Conservation (phyloP, 53 echinoderm and acorn worm species). For the Temnopleurus reevesii region DNA sequence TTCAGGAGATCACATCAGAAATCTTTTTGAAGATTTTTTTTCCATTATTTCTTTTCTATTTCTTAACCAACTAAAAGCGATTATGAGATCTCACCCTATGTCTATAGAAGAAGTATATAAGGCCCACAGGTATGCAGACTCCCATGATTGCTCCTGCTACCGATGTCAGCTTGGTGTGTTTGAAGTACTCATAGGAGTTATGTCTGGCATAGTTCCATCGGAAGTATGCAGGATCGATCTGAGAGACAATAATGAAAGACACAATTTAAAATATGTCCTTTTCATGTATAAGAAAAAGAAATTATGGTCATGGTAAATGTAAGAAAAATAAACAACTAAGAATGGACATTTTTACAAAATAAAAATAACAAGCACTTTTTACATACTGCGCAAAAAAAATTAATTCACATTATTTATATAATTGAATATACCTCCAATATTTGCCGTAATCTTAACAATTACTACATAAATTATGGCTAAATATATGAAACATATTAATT, state of each 20-base stretch:
- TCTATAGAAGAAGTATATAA: slow-evolving; percentile 42
- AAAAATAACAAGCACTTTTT: too few species aligned
- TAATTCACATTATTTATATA: too few species aligned
- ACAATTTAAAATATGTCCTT: neutral
- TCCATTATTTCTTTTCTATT: too few species aligned
- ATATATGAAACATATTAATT: too few species aligned
- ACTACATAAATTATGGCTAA: too few species aligned
- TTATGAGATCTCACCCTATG: slow-evolving; percentile 53
- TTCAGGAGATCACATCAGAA: too few species aligned
- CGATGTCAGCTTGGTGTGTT: slow-evolving; percentile 76
- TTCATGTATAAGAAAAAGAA: neutral
- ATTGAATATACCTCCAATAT: too few species aligned
- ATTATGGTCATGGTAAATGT: neutral
- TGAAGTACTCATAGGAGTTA: slow-evolving; percentile 84
- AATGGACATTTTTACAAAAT: too few species aligned
- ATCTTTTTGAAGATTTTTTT: too few species aligned
- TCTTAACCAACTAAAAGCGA: neutral
- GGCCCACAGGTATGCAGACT: slow-evolving; percentile 58
- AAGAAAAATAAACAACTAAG: too few species aligned
- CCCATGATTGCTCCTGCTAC: slow-evolving; percentile 76
- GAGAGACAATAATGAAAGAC: neutral
- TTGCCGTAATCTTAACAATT: too few species aligned
- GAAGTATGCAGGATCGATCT: slow-evolving; percentile 89
- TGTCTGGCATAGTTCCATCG: slow-evolving; percentile 91
- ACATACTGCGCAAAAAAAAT: too few species aligned